phyloP scores from a whole-genome alignment of 1,140 invertebrate genomes.

The Temnothorax longispinosus region DNA sequence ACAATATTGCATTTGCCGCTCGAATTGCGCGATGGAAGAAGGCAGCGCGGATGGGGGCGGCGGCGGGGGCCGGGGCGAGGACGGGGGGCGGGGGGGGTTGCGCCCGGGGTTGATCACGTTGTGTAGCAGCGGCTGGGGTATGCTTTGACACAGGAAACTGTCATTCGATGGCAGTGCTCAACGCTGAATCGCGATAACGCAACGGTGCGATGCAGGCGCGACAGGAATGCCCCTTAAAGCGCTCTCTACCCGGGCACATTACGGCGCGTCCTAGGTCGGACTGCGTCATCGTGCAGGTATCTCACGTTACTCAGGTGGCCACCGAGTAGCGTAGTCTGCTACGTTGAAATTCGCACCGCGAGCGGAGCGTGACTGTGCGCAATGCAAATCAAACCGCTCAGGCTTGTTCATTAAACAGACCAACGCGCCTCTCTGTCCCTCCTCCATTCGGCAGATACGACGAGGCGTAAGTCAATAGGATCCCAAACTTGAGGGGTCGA shows the following conservation, averaged over 20 bases:
- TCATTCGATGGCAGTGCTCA: constrained; percentile 79
- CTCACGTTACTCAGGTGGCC: constrained; percentile 69
- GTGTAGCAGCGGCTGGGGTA: constrained; percentile 59
- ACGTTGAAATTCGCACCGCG: constrained; percentile 55
- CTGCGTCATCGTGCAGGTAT: constrained; percentile 30
- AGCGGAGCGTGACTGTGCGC: constrained; percentile 42
- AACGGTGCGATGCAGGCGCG: constrained; percentile 65
- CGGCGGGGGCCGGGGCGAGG: too few species aligned
- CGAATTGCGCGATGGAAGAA: constrained; percentile 51
- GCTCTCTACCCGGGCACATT: constrained; percentile 42
- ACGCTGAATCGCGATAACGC: constrained; percentile 74
- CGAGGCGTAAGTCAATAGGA: constrained; percentile 45
- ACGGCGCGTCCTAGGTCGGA: background rate
- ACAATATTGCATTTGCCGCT: constrained; percentile 56
- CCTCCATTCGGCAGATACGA: background rate
- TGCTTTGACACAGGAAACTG: constrained; percentile 82
- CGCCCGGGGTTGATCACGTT: constrained; percentile 53
- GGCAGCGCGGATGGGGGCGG: background rate
- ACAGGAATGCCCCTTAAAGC: constrained; percentile 72
- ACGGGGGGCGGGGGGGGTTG: background rate
- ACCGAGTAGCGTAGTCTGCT: constrained; percentile 32
- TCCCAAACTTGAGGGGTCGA: background rate
- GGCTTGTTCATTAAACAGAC: constrained; percentile 56
- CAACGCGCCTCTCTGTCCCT: background rate
- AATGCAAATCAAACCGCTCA: constrained; percentile 44